Conservation (phyloP, 2,797 vertebrate genomes). For the Coilia nasus region DNA sequence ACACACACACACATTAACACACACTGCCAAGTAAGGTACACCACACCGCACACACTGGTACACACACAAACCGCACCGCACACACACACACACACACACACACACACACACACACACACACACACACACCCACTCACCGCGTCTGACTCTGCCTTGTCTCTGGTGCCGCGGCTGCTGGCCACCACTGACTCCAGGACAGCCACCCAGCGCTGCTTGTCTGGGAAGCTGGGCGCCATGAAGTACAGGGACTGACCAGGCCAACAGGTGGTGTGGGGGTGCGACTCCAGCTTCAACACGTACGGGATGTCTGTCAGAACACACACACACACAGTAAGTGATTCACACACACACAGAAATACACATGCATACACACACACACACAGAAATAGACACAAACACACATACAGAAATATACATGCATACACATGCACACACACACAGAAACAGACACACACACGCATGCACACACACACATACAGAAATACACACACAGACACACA, state of each 20-base stretch:
- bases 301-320: conserved; percentile 90
- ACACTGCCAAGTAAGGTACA: no score
- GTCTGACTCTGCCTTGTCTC: conserved; percentile 96
- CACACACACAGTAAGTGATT: not conserved
- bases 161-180: conserved; percentile 87
- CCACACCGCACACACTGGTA: no score
- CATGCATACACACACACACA: not conserved
- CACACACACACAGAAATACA: no score
- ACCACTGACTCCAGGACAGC: conserved; percentile 93
- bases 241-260: conserved; percentile 95
- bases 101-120: no score
- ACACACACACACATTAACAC: no score
- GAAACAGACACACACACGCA: no score
- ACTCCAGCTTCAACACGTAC: conserved; percentile 95
- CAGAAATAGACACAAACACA: not conserved
- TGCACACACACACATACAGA: not conserved
- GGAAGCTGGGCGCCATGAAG: conserved; percentile 94
- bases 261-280: conserved; percentile 89
- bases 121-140: no score
- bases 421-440: no score
- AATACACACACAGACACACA: conserved; percentile 24
- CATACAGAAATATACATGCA: conserved; percentile 24
- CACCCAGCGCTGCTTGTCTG: conserved; percentile 99
- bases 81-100: conserved; percentile 67
- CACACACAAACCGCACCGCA: no score